Conservation (phyloP, 2,113 vertebrate species). For the Balaenoptera acutorostrata region DNA sequence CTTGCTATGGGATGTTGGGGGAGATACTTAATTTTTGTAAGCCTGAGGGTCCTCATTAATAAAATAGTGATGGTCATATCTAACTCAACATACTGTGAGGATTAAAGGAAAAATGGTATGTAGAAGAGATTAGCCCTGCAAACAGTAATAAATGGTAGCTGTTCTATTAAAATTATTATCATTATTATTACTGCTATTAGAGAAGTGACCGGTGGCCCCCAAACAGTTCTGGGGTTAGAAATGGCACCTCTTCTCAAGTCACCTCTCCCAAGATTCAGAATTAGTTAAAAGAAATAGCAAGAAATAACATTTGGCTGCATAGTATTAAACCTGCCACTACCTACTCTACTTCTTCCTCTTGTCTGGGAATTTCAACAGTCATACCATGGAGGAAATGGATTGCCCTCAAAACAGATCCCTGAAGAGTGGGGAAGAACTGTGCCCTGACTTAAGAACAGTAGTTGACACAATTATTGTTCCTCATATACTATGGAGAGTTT, state of each 20-base stretch:
- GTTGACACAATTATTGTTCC: neutral
- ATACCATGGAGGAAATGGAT: neutral
- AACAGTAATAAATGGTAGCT: neutral
- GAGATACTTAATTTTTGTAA: slow-evolving; percentile 14
- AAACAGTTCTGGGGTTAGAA: neutral
- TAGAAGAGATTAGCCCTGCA: neutral
- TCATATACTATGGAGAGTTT: neutral
- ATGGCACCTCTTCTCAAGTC: neutral
- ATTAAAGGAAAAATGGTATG: neutral
- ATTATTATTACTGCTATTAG: neutral
- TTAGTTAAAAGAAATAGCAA: neutral
- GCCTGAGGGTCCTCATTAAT: neutral
- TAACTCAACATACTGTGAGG: neutral
- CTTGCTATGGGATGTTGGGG: neutral
- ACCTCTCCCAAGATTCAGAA: neutral
- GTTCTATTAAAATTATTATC: neutral
- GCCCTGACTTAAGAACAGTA: neutral
- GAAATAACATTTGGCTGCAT: neutral
- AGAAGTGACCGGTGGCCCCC: neutral
- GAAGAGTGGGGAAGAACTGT: neutral
- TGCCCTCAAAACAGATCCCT: neutral
- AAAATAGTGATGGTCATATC: neutral
- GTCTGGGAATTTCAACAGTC: neutral
- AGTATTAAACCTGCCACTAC: neutral
- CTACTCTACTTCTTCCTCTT: neutral